Evolutionary conservation across 2,888 invertebrate genomes (phyloP).

Genomic region (Chelonus formosanus): DNA sequence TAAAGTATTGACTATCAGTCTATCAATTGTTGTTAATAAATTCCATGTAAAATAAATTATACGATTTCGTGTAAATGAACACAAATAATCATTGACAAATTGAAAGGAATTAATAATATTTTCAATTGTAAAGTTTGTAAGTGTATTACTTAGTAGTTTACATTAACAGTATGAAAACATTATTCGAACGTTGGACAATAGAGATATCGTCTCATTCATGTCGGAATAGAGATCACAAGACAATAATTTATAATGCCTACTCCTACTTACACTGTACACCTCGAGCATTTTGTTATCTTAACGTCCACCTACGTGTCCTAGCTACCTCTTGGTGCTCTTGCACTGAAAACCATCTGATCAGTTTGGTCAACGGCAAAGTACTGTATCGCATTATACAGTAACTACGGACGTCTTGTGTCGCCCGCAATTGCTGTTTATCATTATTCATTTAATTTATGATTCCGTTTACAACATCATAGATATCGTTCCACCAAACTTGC

Average conservation of each 20-base stretch:
- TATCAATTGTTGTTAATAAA: too few relatives aligned
- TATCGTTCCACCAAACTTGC: constrained; percentile 42
- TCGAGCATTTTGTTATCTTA: constrained; percentile 32
- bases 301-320: constrained; percentile 29
- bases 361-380: constrained; percentile 16
- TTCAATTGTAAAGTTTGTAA: too few relatives aligned
- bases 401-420: constrained; percentile 40
- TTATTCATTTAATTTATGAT: constrained; percentile 58
- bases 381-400: not conserved
- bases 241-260: constrained; percentile 34
- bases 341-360: constrained; percentile 27
- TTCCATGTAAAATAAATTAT: too few relatives aligned
- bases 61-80: too few relatives aligned
- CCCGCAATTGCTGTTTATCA: constrained; percentile 63
- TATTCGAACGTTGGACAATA: constrained; percentile 46
- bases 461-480: constrained; percentile 53
- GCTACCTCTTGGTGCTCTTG: constrained; percentile 29
- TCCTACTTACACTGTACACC: constrained; percentile 23
- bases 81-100: too few relatives aligned
- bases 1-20: too few relatives aligned
- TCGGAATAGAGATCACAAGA: not conserved
- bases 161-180: constrained; percentile 1
- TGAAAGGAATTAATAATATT: too few relatives aligned
- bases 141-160: too few relatives aligned
- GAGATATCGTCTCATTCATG: constrained; percentile 52